Evolutionary conservation across 2,888 invertebrate species (phyloP).

Genomic region (Drosophila cognata): DNA sequence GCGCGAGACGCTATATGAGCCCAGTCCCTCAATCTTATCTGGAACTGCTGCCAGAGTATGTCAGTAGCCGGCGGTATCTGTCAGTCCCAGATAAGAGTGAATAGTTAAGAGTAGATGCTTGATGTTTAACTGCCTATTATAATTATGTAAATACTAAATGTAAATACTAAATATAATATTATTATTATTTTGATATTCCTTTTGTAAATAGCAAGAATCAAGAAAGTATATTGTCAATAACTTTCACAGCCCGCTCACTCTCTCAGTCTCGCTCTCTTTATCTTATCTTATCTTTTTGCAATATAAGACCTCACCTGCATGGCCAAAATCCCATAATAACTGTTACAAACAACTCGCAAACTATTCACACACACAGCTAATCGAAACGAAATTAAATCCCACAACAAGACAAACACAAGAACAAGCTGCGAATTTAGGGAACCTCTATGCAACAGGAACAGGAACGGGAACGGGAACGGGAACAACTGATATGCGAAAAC

Average conservation of each 20-base stretch:
- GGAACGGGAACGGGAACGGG: neutral
- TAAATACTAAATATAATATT: neutral
- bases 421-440: constrained; percentile 30
- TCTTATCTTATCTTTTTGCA: neutral
- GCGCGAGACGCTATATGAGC: constrained; percentile 57
- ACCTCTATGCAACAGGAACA: neutral
- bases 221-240: constrained; percentile 16
- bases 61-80: neutral
- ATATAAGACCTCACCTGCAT: constrained; percentile 6
- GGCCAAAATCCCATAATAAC: constrained; percentile 55
- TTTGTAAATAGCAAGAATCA: neutral
- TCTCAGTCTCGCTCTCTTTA: neutral
- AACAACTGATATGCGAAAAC: neutral
- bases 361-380: constrained; percentile 37
- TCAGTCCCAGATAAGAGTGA: constrained; percentile 31
- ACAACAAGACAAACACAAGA: constrained; percentile 26
- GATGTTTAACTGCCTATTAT: constrained; percentile 29
- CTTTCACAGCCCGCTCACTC: constrained; percentile 3
- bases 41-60: neutral
- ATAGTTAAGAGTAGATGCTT: constrained; percentile 16
- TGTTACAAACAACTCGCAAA: constrained; percentile 45
- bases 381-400: constrained; percentile 54
- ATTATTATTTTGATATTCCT: neutral
- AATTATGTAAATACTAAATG: constrained; percentile 3
- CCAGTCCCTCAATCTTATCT: constrained; percentile 15